Base-by-base conservation (phyloP, 2,113 vertebrate species). In the Myotis brandtii region DNA sequence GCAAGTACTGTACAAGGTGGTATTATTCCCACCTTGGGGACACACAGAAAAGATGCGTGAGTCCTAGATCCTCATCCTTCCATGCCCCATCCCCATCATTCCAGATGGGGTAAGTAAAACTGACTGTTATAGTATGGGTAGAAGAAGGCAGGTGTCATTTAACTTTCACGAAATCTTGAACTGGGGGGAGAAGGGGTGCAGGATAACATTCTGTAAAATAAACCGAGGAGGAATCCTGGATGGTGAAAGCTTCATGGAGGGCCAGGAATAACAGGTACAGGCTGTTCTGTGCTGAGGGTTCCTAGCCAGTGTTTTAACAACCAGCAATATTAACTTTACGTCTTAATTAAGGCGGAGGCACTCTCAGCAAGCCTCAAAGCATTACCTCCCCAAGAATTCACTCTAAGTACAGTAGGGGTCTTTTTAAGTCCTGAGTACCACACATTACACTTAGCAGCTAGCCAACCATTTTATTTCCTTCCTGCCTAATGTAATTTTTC, bases 401-500 rank as follows among this genome's bases (percentile, higher is more conserved):
- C 85, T 91, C 76, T 54, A 70, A 84, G 67, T 87, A 76, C 77
- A 14, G 9, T 17, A 70, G 76, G 59, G 59, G 18, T n/a, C 32
- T 48, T 86, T 17, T 79, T 14, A 17, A 52, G 40, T 43, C 25
- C 76, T 70, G 73, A 77, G 46, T 54, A 90, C 90, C 67, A 92
- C 32, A 90, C 92, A 86, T 64, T 90, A 34, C 77, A 95, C 88
- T 94, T 92, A 94, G 66, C 80, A 87, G 76, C 92, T 87, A 69
- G 48, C 40, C 76, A 92, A 92, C 48, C 76, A 34, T 94, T 73
- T 92, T 73, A 69, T 94, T 97, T 96, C 59, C 67, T 90, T 92
- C 76, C 66, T 77, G 69, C 56, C 67, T 86, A 82, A 88, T 85
- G 75, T 83, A 94, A 82, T 67, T 89, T 86, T 96, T 82, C 52